Base-by-base conservation (phyloP, 2,797 vertebrate genomes). In the Protonibea diacanthus region DNA sequence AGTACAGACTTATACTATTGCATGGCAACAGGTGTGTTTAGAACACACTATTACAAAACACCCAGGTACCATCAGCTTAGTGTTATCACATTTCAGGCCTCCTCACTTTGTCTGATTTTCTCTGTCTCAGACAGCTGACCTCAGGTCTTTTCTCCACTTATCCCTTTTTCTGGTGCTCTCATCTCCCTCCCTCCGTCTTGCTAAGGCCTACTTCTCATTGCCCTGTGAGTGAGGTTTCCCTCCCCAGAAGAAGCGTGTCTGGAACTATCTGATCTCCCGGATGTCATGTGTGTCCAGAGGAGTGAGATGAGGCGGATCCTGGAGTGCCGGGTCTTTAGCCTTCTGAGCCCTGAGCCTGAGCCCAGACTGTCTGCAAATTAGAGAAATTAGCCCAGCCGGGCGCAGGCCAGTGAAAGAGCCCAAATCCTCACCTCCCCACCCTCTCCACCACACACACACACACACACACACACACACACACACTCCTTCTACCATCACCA, bases 331-430 rank as follows among this genome's bases (percentile, higher is more conserved):
- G 75, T 87, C 80, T 86, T 91, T 83, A 93, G 87, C 69, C 89
- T 33, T 79, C 84, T 82, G 86, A 93, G 87, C 81, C 85, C 64
- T 86, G 90, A 95, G 92, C 93, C 92, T 82, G 76, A 83, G 87
- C 86, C 91, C 88, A 95, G 94, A 94, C 93, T 89, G 92, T 94
- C 95, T 94, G 91, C 91, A 91, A 92, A 95, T 95, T 95, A 95
- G 88, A 94, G 91, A 94, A 95, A 94, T 95, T 94, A 95, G 94
- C 93, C 80, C 77, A 92, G 89, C 73, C 65, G 44, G 86, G 82
- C 63, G 15, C 69, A 13, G 85, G 80, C 74, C 91, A 92, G 93
- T 91, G 91, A 93, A 90, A 93, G 90, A 90, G 77, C 87, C 90
- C 79, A 82, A 84, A 85, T 81, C 86, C 81, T 44, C 10, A 21